phyloP scores from a whole-genome alignment of 2,113 vertebrate genomes.

The Talpa occidentalis region DNA sequence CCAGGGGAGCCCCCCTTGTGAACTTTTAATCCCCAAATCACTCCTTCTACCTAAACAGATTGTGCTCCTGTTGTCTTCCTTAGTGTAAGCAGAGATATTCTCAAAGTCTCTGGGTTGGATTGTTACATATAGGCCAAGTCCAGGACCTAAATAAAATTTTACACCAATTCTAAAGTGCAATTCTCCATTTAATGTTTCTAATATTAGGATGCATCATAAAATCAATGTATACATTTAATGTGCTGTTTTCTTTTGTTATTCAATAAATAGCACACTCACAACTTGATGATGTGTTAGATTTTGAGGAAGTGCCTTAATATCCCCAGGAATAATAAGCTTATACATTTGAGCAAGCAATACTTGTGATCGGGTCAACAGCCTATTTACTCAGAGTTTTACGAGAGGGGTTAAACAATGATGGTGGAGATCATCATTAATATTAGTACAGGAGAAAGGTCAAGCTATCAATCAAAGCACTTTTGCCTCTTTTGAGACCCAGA shows the following conservation, averaged over 20 bases:
- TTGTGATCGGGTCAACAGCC: background rate
- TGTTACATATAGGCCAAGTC: background rate
- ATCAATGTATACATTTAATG: background rate
- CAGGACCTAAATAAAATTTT: background rate
- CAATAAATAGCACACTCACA: slow-evolving; percentile 49
- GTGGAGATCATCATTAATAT: slow-evolving; percentile 14
- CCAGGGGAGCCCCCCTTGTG: too few species aligned
- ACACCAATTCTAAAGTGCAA: slow-evolving; percentile 9
- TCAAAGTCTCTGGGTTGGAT: slow-evolving; percentile 33
- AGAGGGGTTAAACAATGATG: slow-evolving; percentile 6
- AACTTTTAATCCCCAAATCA: slow-evolving; percentile 41
- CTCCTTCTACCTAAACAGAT: slow-evolving; percentile 35
- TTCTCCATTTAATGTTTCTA: slow-evolving; percentile 55
- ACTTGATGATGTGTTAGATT: slow-evolving; percentile 52
- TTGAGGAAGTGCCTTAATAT: slow-evolving; percentile 40
- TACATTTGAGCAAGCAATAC: slow-evolving; percentile 47
- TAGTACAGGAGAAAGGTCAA: slow-evolving; percentile 34
- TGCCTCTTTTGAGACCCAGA: slow-evolving; percentile 2
- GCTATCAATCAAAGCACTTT: background rate
- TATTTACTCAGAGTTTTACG: slow-evolving; percentile 14
- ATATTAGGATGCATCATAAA: background rate
- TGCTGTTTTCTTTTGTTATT: background rate
- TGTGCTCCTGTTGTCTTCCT: slow-evolving; percentile 11
- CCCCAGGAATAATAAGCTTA: slow-evolving; percentile 46
- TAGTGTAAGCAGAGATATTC: background rate